phyloP scores from a whole-genome alignment of 2,113 vertebrate species.

The Callionymus lyra region DNA sequence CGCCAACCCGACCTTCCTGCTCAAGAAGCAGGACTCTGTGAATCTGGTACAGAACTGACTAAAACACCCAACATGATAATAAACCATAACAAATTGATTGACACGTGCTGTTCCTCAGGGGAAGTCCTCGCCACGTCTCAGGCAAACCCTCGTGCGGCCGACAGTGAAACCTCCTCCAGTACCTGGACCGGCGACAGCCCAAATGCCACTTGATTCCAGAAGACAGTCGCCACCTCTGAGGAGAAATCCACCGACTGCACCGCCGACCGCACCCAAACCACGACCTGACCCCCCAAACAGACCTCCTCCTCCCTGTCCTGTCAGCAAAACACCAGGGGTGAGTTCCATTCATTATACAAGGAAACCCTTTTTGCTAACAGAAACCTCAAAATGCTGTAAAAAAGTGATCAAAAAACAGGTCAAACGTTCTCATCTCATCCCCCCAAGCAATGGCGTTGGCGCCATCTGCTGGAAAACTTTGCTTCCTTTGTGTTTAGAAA shows the following conservation, averaged over 20 bases:
- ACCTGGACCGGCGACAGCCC: slow-evolving; percentile 27
- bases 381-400: too few relatives aligned
- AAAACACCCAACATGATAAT: background rate
- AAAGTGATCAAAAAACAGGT: too few relatives aligned
- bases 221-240: slow-evolving; percentile 10
- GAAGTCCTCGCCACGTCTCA: slow-evolving; percentile 26
- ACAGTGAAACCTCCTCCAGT: slow-evolving; percentile 54
- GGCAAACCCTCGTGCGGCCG: slow-evolving; percentile 42
- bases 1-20: slow-evolving; percentile 78
- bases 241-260: slow-evolving; percentile 17
- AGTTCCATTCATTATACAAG: background rate
- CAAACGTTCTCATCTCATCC: too few relatives aligned
- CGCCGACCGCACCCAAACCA: slow-evolving; percentile 12
- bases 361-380: background rate
- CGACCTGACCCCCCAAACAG: slow-evolving; percentile 62
- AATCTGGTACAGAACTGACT: slow-evolving; percentile 62
- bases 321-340: slow-evolving; percentile 34
- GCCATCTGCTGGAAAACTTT: too few relatives aligned
- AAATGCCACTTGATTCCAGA: slow-evolving; percentile 4
- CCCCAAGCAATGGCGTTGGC: too few relatives aligned
- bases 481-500: too few relatives aligned
- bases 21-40: slow-evolving; percentile 70
- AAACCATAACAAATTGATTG: background rate
- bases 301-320: slow-evolving; percentile 64
- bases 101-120: slow-evolving; percentile 14